Conservation (phyloP, 1,140 invertebrate genomes). For the Drosophila biarmipes region DNA sequence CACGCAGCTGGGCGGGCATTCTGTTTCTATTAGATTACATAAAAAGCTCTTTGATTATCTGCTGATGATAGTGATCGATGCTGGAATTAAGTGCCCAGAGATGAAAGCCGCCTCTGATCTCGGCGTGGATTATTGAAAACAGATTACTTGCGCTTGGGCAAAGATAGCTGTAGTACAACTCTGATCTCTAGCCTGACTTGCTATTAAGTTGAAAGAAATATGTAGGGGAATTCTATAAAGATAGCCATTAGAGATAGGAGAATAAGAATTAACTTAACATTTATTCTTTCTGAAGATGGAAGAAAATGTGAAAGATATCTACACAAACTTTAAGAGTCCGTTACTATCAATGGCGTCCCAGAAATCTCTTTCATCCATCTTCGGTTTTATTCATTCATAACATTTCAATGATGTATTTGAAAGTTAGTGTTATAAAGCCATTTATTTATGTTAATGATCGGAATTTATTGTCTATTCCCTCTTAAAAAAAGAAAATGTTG, state of each 20-base stretch:
- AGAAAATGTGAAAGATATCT: background rate
- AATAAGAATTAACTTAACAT: background rate
- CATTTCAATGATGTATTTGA: too few relatives aligned
- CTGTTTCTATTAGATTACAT: conserved; percentile 59
- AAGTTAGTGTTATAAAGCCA: too few relatives aligned
- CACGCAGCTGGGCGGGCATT: conserved; percentile 31
- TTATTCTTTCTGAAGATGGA: background rate
- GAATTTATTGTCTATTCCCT: background rate
- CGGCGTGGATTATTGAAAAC: conserved; percentile 9
- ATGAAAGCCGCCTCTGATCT: conserved; percentile 39
- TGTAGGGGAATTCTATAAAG: background rate
- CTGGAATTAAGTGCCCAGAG: conserved; percentile 12
- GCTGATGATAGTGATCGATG: conserved; percentile 40
- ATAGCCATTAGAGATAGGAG: background rate
- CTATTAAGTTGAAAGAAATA: background rate
- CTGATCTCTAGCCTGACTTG: background rate
- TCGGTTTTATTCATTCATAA: background rate
- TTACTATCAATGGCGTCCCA: too few relatives aligned
- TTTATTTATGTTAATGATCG: too few relatives aligned
- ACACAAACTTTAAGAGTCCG: too few relatives aligned
- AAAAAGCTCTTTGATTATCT: conserved; percentile 53
- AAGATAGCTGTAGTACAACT: background rate
- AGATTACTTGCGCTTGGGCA: conserved; percentile 1
- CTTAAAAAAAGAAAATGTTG: background rate
- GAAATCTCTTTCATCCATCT: too few relatives aligned